Evolutionary conservation across 37 sponge, comb jelly and placozoan genomes (phyloP).

Genomic region (Axinella damicornis): DNA sequence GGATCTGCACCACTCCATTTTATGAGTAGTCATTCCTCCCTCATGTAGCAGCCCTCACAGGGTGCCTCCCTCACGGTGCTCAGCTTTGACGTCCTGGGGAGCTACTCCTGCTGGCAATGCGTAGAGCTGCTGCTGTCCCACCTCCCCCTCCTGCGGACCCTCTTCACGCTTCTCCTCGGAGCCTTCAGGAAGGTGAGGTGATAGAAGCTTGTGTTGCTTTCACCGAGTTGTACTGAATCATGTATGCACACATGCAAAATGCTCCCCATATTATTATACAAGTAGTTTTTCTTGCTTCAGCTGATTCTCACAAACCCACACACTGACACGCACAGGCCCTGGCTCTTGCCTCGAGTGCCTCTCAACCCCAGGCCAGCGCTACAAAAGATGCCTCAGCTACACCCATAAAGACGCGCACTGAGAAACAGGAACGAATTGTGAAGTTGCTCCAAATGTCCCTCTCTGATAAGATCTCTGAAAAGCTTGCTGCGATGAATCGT

Average conservation of each 20-base stretch:
- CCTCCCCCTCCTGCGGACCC: conserved; percentile 38
- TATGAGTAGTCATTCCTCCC: background rate
- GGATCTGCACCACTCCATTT: background rate
- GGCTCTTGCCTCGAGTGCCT: conserved; percentile 4
- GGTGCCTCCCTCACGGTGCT: background rate
- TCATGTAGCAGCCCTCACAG: background rate
- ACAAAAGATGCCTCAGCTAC: background rate
- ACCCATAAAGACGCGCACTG: conserved; percentile 17
- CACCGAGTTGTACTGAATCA: too few species aligned
- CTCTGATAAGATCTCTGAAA: conserved; percentile 51
- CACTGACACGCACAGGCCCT: conserved; percentile 14
- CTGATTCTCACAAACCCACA: conserved; percentile 1
- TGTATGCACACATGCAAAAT: background rate
- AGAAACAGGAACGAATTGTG: conserved; percentile 11
- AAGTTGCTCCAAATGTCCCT: conserved; percentile 34
- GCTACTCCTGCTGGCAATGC: conserved; percentile 54
- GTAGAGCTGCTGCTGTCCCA: conserved; percentile 41
- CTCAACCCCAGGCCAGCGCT: background rate
- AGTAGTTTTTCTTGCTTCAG: too few species aligned
- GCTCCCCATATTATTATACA: too few species aligned
- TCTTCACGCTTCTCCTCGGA: conserved; percentile 42
- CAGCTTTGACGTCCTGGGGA: conserved; percentile 22
- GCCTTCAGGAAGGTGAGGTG: conserved; percentile 52
- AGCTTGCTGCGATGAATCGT: background rate
- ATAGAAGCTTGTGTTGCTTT: background rate